A percentile compares a stretch with the other conserved stretches of the same genome.
Evolutionary conservation across 1,140 invertebrate species (phyloP).

Genomic region (Meloidogyne floridensis): DNA sequence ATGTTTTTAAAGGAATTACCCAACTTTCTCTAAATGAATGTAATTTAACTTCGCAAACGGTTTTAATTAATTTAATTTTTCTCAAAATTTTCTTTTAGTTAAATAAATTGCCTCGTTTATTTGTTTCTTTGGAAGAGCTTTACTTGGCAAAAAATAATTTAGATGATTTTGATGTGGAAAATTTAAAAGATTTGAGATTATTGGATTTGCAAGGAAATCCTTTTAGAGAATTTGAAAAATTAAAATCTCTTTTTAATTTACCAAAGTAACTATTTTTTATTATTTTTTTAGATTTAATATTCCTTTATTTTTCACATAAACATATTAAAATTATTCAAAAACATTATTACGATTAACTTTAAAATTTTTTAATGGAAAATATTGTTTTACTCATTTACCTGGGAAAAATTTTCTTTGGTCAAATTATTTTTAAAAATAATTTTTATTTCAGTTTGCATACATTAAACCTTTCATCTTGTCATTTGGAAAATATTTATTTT

Average conservation of each 20-base stretch:
- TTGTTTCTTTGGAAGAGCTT: slow-evolving; percentile 35
- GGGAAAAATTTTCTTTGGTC: too few species aligned
- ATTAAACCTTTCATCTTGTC: slow-evolving; percentile 44
- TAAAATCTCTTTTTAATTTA: slow-evolving; percentile 25
- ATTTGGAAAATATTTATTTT: slow-evolving; percentile 24
- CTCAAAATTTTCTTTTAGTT: neutral
- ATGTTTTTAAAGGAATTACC: slow-evolving; percentile 4
- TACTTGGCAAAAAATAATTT: slow-evolving; percentile 41
- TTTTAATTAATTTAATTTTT: slow-evolving; percentile 15
- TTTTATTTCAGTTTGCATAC: slow-evolving; percentile 26
- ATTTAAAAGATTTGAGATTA: slow-evolving; percentile 20
- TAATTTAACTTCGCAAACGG: slow-evolving; percentile 33
- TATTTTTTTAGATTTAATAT: too few species aligned
- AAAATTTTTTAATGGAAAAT: too few species aligned
- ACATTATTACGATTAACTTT: too few species aligned
- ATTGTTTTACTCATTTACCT: too few species aligned
- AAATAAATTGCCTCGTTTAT: slow-evolving; percentile 12
- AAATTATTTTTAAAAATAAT: neutral
- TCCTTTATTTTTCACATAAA: too few species aligned
- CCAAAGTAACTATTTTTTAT: slow-evolving; percentile 18
- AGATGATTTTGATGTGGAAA: neutral
- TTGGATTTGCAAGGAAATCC: slow-evolving; percentile 42
- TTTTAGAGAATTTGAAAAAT: slow-evolving; percentile 20
- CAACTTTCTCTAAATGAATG: slow-evolving; percentile 40
- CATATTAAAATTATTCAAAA: too few species aligned